phyloP scores from a whole-genome alignment of 2,113 vertebrate species.

The Harpagus bidentatus region DNA sequence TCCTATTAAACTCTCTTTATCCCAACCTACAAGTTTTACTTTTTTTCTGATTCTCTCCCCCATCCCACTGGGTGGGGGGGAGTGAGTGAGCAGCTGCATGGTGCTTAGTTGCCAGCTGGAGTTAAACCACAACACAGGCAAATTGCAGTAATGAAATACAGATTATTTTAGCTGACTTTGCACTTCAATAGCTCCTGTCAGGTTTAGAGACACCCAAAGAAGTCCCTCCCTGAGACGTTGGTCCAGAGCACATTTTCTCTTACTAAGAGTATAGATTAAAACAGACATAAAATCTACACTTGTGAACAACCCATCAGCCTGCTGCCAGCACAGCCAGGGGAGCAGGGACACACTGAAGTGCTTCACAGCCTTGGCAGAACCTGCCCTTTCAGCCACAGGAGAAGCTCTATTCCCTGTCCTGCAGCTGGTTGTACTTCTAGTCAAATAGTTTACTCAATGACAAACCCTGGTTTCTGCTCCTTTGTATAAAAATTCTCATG shows the following conservation, averaged over 20 bases:
- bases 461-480: neutral
- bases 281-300: neutral
- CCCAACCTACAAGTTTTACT: no score
- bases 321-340: neutral
- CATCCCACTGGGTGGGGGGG: no score
- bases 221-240: neutral
- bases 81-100: no score
- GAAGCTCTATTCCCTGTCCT: neutral
- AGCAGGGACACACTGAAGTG: neutral
- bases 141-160: neutral
- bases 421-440: neutral
- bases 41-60: no score
- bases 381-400: neutral
- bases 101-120: no score
- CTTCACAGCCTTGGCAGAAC: neutral
- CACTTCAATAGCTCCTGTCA: neutral
- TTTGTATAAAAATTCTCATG: neutral
- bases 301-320: neutral
- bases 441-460: neutral
- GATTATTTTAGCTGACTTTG: neutral
- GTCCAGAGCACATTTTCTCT: neutral
- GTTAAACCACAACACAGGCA: neutral
- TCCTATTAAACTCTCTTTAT: no score
- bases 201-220: neutral
- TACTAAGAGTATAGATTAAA: neutral